Conservation (phyloP, 2,113 vertebrate genomes). For the Muntiacus muntjak region DNA sequence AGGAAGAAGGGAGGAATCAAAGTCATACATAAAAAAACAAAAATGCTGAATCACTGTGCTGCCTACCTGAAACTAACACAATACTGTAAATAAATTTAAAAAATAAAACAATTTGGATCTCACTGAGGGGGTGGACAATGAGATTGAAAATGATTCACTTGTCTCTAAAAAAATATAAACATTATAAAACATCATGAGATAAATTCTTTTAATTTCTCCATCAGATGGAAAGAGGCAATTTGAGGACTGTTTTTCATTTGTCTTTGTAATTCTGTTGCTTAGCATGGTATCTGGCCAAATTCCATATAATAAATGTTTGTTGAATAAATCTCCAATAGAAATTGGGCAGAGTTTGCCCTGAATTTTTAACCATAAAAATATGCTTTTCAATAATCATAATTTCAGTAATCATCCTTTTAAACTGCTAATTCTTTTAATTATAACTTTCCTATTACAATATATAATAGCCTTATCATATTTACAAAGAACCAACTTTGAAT, state of each 20-base stretch:
- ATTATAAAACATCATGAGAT: not conserved
- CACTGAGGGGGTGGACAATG: not conserved
- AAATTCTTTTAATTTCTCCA: slow-evolving; percentile 1
- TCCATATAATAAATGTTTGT: not conserved
- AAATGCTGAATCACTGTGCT: not conserved
- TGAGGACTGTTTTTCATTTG: not conserved
- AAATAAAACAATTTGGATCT: not conserved
- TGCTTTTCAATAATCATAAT: not conserved
- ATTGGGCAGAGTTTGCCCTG: not conserved
- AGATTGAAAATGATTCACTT: not conserved
- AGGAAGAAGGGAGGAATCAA: not conserved
- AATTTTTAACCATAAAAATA: not conserved
- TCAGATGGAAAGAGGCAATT: not conserved
- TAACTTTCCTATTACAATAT: not conserved
- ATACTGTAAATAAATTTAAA: not conserved
- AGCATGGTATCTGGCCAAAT: not conserved
- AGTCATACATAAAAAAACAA: not conserved
- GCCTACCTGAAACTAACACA: not conserved
- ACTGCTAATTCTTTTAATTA: slow-evolving; percentile 34
- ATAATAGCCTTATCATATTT: not conserved
- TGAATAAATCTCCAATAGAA: not conserved
- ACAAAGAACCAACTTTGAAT: not conserved
- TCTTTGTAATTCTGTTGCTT: not conserved
- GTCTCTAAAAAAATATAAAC: not conserved
- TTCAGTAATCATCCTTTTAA: not conserved